Conservation (phyloP, 2,888 invertebrate species). For the Cremastinae sp. region DNA sequence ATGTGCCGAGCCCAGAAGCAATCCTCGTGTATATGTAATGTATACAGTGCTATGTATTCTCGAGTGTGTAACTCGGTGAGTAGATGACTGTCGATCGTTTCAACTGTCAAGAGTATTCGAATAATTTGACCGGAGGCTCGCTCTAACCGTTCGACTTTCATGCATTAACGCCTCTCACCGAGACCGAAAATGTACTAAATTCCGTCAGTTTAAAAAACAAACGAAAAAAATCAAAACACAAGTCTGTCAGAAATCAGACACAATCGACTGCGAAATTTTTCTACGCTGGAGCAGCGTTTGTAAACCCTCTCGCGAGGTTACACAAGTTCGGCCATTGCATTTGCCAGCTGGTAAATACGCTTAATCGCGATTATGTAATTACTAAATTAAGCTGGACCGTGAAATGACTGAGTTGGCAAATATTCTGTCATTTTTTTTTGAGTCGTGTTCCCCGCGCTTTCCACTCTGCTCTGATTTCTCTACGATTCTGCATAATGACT, state of each 20-base stretch:
- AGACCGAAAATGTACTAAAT: conserved; percentile 4
- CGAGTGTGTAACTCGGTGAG: conserved; percentile 45
- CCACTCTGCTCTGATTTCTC: conserved; percentile 27
- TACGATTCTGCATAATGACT: conserved; percentile 42
- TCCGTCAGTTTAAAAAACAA: background rate
- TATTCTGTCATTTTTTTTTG: conserved; percentile 40
- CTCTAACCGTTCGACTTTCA: conserved; percentile 1
- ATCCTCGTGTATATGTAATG: background rate
- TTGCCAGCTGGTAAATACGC: conserved; percentile 31
- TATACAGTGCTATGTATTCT: conserved; percentile 13
- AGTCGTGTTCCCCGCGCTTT: conserved; percentile 6
- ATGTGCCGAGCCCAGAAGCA: conserved; percentile 2
- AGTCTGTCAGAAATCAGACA: background rate
- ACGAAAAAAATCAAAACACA: background rate
- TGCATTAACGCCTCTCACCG: background rate
- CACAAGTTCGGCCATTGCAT: conserved; percentile 44
- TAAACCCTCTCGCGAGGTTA: conserved; percentile 19
- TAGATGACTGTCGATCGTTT: conserved; percentile 50
- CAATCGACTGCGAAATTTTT: conserved; percentile 7
- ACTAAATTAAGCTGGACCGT: conserved; percentile 50
- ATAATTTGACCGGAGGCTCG: conserved; percentile 39
- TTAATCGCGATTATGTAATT: conserved; percentile 53
- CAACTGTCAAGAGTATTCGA: conserved; percentile 38
- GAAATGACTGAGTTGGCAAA: conserved; percentile 52
- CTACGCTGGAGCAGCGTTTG: background rate